Conservation (phyloP, 2,797 vertebrate species). For the Cetoscarus ocellatus region DNA sequence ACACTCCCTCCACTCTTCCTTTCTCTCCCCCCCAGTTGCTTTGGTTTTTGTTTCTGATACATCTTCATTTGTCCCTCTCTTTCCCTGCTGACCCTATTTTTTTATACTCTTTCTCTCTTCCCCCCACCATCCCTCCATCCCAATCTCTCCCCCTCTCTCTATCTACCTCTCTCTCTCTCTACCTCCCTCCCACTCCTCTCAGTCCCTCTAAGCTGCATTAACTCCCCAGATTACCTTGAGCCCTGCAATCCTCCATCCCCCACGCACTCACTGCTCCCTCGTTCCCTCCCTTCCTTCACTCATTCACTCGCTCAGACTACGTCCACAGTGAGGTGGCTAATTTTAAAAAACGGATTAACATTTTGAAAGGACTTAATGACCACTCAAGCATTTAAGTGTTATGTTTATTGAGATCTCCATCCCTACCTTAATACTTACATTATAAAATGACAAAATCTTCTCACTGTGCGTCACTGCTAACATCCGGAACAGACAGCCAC, state of each 20-base stretch:
- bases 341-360: slow-evolving; percentile 45
- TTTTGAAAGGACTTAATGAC: background rate
- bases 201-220: slow-evolving; percentile 88
- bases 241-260: slow-evolving; percentile 83
- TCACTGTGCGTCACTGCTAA: slow-evolving; percentile 20
- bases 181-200: slow-evolving; percentile 77
- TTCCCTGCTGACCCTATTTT: slow-evolving; percentile 81
- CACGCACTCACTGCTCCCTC: slow-evolving; percentile 66
- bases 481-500: slow-evolving; percentile 16
- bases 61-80: slow-evolving; percentile 80
- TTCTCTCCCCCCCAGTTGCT: slow-evolving; percentile 52
- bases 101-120: slow-evolving; percentile 76
- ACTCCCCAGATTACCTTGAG: slow-evolving; percentile 88
- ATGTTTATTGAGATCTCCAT: slow-evolving; percentile 9
- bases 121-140: slow-evolving; percentile 63
- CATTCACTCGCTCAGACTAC: slow-evolving; percentile 59
- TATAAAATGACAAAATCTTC: slow-evolving; percentile 5
- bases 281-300: slow-evolving; percentile 56
- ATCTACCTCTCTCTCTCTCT: slow-evolving; percentile 52
- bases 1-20: slow-evolving; percentile 38
- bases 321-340: slow-evolving; percentile 43
- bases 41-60: slow-evolving; percentile 79
- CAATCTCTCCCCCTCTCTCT: slow-evolving; percentile 38
- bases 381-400: background rate
- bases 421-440: background rate